phyloP scores from a whole-genome alignment of 2,888 invertebrate species.

The Ormyrus nitidulus region DNA sequence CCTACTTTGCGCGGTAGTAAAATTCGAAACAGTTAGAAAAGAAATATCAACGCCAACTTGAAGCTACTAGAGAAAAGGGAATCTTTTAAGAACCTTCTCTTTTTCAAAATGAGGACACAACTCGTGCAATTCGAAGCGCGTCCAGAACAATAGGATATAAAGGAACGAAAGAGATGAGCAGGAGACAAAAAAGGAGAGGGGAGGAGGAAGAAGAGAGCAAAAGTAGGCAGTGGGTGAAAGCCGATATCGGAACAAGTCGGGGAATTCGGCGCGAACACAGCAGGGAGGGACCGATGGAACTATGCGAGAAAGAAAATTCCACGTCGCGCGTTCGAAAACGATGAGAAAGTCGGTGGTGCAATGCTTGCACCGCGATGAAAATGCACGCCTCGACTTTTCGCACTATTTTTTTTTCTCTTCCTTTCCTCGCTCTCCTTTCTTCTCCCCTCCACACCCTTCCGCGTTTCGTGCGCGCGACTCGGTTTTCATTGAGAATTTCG shows the following conservation, averaged over 20 bases:
- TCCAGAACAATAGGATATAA: conserved; percentile 37
- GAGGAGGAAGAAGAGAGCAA: not conserved
- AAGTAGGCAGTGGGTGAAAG: conserved; percentile 43
- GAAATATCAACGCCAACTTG: too few relatives aligned
- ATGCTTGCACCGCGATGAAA: conserved; percentile 30
- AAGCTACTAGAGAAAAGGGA: too few relatives aligned
- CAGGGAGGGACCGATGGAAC: conserved; percentile 58
- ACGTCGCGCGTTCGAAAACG: conserved; percentile 29
- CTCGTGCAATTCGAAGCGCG: conserved; percentile 18
- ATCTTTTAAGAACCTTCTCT: not conserved
- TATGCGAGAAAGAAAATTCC: conserved; percentile 62
- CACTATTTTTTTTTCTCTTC: conserved; percentile 47
- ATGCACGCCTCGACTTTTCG: conserved; percentile 20
- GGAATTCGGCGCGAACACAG: conserved; percentile 60
- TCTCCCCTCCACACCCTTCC: not conserved
- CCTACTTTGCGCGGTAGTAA: too few relatives aligned
- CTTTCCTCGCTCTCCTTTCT: not conserved
- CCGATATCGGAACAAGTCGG: conserved; percentile 58
- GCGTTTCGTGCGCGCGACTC: not conserved
- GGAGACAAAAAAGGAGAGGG: conserved; percentile 10
- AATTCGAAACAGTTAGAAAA: too few relatives aligned
- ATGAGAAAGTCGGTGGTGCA: conserved; percentile 18
- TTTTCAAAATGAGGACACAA: conserved; percentile 24
- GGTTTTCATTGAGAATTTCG: too few relatives aligned
- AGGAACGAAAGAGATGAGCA: conserved; percentile 19